These are phyloP conservation scores for Melolontha melolontha DNA, from an alignment of 2,888 invertebrate genomes.

Conservation along the genomic window DNA sequence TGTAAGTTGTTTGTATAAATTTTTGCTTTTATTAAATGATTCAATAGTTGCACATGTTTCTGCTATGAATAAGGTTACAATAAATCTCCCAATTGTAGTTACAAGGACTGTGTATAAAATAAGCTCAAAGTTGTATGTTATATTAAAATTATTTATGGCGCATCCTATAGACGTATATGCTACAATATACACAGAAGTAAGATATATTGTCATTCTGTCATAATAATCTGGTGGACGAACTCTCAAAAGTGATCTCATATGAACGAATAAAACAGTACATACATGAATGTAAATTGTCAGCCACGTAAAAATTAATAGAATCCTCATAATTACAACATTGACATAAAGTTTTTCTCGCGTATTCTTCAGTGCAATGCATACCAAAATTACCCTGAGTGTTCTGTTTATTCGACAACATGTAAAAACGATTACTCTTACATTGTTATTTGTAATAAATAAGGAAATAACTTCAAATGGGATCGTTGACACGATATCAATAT, in stretches of 20 bases:
- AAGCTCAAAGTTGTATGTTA: conserved; percentile 22
- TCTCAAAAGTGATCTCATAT: conserved; percentile 6
- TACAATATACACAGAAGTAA: conserved; percentile 16
- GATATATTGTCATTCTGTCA: conserved; percentile 26
- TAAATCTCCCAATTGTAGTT: conserved; percentile 38
- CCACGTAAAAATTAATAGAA: conserved; percentile 38
- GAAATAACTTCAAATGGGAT: conserved; percentile 48
- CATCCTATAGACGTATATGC: conserved; percentile 33
- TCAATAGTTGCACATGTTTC: conserved; percentile 42
- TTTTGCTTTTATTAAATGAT: conserved; percentile 33
- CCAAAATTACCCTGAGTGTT: conserved; percentile 38
- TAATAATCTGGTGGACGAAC: conserved; percentile 14
- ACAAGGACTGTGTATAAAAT: conserved; percentile 20
- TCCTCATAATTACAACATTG: conserved; percentile 41
- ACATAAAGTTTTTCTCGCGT: conserved; percentile 45
- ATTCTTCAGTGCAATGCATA: conserved; percentile 35
- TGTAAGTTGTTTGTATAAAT: conserved; percentile 19
- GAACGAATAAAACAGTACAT: conserved; percentile 31
- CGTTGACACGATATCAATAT: conserved; percentile 44
- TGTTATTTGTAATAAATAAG: conserved; percentile 20
- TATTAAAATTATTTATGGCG: conserved; percentile 9
- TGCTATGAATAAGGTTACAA: conserved; percentile 39
- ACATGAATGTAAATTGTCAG: conserved; percentile 35
- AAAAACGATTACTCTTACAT: conserved; percentile 4
- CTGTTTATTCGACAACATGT: conserved; percentile 34